Percentiles rank a stretch among this genome's conserved stretches.
phyloP scores from a whole-genome alignment of 2,113 vertebrate genomes.

The Austrofundulus limnaeus region DNA sequence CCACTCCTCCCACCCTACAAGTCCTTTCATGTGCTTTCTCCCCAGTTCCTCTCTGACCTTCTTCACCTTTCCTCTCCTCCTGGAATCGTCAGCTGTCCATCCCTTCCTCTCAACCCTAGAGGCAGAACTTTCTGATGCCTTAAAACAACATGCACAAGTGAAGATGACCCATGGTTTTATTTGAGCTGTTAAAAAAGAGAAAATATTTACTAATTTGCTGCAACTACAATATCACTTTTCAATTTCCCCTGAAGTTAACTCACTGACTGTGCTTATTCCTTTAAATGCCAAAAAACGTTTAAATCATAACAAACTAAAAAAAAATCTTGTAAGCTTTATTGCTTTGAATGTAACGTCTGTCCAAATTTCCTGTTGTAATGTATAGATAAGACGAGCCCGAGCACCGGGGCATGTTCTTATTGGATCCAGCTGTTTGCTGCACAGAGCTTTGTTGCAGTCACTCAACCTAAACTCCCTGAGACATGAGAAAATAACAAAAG shows the following conservation, averaged over 20 bases:
- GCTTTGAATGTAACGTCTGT: conserved; percentile 21
- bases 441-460: conserved; percentile 50
- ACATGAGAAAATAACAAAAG: conserved; percentile 59
- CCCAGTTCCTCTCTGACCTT: conserved; percentile 1
- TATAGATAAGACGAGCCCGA: conserved; percentile 65
- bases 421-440: conserved; percentile 66
- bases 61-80: conserved; percentile 1
- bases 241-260: background rate
- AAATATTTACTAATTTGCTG: too few species aligned
- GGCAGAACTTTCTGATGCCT: background rate
- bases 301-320: background rate
- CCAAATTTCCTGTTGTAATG: conserved; percentile 65
- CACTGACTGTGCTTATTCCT: background rate
- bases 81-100: background rate
- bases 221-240: background rate
- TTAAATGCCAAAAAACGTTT: background rate
- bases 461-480: conserved; percentile 52
- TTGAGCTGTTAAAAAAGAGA: background rate
- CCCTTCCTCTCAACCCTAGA: background rate
- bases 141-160: background rate
- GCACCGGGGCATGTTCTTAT: conserved; percentile 43
- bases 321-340: background rate
- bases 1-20: background rate
- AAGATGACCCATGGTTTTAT: background rate
- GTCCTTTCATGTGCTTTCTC: background rate